These are phyloP conservation scores for Cephalopterus ornatus DNA, from an alignment of 2,113 vertebrate genomes.

Conservation along the genomic window DNA sequence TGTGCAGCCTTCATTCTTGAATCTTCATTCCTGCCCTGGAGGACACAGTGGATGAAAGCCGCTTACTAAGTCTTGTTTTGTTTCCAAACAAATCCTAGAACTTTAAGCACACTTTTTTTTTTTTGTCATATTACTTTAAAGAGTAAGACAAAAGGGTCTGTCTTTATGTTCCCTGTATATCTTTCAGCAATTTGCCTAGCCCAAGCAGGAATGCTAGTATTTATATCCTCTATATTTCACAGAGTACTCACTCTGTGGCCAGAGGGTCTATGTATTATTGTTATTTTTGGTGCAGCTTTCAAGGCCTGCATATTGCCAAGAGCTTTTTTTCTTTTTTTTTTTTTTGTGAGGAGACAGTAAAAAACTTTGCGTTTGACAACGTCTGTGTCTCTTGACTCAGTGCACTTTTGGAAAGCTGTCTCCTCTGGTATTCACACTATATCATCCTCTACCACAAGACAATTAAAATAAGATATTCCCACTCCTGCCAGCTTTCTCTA, in stretches of 20 bases:
- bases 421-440: constrained; percentile 24
- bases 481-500: constrained; percentile 11
- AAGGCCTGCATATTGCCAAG: not conserved
- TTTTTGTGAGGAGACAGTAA: not conserved
- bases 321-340: not conserved
- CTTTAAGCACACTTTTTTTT: not conserved
- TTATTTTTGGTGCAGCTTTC: constrained; percentile 50
- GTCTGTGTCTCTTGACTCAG: not conserved
- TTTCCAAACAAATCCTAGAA: not conserved
- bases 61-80: not conserved
- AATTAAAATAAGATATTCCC: constrained; percentile 22
- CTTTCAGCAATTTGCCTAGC: constrained; percentile 1
- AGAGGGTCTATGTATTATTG: constrained; percentile 21
- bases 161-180: constrained; percentile 1
- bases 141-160: not conserved
- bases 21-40: not conserved
- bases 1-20: not conserved
- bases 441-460: constrained; percentile 18
- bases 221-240: constrained; percentile 41
- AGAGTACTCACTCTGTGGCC: constrained; percentile 18
- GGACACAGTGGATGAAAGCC: not conserved
- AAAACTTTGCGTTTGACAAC: constrained; percentile 12
- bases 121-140: not conserved
- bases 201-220: not conserved
- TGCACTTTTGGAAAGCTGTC: constrained; percentile 14